A percentile compares a stretch with the other conserved stretches of the same genome.
phyloP scores from a whole-genome alignment of 2,113 vertebrate species.

The Stomatorhinus ivindoensis region DNA sequence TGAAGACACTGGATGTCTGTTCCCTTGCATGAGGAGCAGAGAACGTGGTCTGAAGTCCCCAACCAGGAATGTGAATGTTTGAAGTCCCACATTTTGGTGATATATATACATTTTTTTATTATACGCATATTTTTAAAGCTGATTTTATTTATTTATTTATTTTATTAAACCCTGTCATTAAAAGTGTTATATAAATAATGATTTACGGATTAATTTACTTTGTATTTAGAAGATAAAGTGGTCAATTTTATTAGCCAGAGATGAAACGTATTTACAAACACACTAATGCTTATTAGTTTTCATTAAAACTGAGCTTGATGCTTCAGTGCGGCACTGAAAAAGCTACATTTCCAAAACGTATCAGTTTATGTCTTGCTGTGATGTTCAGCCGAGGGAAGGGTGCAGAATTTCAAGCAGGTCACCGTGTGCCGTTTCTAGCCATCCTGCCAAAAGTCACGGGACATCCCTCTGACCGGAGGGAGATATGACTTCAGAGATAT shows the following conservation, averaged over 20 bases:
- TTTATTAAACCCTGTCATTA: neutral
- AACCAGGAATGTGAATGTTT: neutral
- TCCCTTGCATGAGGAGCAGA: neutral
- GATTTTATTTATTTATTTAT: neutral
- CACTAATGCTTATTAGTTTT: neutral
- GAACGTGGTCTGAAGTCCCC: neutral
- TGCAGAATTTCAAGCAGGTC: neutral
- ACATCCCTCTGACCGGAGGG: neutral
- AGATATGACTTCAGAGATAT: neutral
- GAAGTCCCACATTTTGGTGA: neutral
- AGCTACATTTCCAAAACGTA: neutral
- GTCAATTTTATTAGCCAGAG: neutral
- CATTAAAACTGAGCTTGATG: neutral
- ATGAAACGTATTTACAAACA: neutral
- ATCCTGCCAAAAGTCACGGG: neutral
- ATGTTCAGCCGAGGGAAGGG: neutral
- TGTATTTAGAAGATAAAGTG: neutral
- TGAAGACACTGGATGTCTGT: neutral
- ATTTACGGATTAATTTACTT: neutral
- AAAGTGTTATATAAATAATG: neutral
- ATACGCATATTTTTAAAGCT: neutral
- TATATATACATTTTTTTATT: neutral
- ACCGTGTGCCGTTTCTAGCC: neutral
- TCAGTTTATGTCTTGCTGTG: neutral
- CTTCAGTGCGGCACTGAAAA: neutral